These are phyloP conservation scores for Brachyopa scutellaris DNA, from an alignment of 2,888 invertebrate genomes.

Conservation along the genomic window DNA sequence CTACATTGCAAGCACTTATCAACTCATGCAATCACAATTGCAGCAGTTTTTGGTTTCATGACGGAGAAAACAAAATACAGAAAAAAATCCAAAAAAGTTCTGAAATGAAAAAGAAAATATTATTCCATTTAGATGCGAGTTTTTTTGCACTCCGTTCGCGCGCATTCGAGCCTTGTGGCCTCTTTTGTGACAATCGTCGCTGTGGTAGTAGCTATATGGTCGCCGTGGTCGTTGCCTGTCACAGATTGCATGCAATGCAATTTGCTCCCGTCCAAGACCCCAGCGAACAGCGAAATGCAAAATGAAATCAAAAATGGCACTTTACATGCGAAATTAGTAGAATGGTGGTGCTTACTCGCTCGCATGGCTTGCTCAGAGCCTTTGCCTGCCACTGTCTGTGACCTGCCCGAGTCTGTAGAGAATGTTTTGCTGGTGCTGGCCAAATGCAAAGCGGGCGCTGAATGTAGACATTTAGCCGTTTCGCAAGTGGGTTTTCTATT, in stretches of 20 bases:
- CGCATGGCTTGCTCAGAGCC: conserved; percentile 34
- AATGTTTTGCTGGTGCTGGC: conserved; percentile 29
- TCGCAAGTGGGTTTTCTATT: conserved; percentile 55
- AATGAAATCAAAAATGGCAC: conserved; percentile 71
- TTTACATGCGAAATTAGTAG: conserved; percentile 72
- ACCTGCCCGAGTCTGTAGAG: conserved; percentile 35
- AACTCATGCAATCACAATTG: conserved; percentile 66
- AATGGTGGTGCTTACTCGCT: conserved; percentile 59
- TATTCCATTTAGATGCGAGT: conserved; percentile 39
- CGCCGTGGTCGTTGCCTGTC: conserved; percentile 34
- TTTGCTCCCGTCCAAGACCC: conserved; percentile 68
- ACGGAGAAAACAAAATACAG: conserved; percentile 30
- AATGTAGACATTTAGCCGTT: conserved; percentile 58
- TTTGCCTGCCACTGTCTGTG: conserved; percentile 42
- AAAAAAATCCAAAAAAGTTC: conserved; percentile 25
- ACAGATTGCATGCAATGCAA: conserved; percentile 68
- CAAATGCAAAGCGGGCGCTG: conserved; percentile 36
- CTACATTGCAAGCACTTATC: conserved; percentile 60
- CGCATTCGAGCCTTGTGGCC: conserved; percentile 1
- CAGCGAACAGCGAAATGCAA: conserved; percentile 58
- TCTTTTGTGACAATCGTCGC: conserved; percentile 60
- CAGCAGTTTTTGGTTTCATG: conserved; percentile 59
- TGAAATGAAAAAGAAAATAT: conserved; percentile 38
- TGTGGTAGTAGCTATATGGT: conserved; percentile 12
- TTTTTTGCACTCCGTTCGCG: conserved; percentile 26